Percentiles rank a stretch among this genome's conserved stretches.
These are phyloP conservation scores for Sphyrna mokarran DNA, from an alignment of 2,113 vertebrate genomes.

Conservation along the genomic window DNA sequence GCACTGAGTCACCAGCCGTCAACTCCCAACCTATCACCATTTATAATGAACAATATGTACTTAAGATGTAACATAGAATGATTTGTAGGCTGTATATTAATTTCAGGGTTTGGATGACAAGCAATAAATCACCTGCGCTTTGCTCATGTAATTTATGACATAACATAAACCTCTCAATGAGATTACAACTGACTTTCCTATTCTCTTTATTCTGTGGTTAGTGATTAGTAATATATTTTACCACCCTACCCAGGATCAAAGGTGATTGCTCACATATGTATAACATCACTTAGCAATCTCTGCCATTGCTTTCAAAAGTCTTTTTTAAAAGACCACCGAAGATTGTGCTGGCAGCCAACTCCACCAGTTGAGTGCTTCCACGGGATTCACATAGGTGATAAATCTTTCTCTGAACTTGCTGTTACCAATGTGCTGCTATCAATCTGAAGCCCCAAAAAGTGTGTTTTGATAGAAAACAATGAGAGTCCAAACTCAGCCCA, in stretches of 20 bases:
- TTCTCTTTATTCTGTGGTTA: constrained; percentile 31
- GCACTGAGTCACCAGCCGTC: background rate
- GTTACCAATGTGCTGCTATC: background rate
- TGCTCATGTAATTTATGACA: constrained; percentile 32
- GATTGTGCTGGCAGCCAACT: background rate
- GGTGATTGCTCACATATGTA: constrained; percentile 23
- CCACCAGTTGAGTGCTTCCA: background rate
- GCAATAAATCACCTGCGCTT: constrained; percentile 21
- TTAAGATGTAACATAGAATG: background rate
- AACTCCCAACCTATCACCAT: background rate
- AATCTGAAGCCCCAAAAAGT: background rate
- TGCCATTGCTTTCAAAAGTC: background rate
- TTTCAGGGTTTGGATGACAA: constrained; percentile 33
- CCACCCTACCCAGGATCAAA: background rate
- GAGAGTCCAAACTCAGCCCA: background rate
- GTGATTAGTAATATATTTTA: constrained; percentile 16
- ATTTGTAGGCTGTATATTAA: constrained; percentile 14
- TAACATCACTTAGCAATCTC: background rate
- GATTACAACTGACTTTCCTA: constrained; percentile 16
- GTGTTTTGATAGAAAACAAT: constrained; percentile 13
- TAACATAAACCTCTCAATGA: constrained; percentile 21
- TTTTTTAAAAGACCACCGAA: background rate
- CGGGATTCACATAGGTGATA: background rate
- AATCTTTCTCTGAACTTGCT: background rate
- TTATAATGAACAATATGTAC: constrained; percentile 1